A percentile compares a stretch with the other conserved stretches of the same genome.
These are phyloP conservation scores for Trachelipus rathkii DNA, from an alignment of 1,140 invertebrate species.

Conservation along the genomic window DNA sequence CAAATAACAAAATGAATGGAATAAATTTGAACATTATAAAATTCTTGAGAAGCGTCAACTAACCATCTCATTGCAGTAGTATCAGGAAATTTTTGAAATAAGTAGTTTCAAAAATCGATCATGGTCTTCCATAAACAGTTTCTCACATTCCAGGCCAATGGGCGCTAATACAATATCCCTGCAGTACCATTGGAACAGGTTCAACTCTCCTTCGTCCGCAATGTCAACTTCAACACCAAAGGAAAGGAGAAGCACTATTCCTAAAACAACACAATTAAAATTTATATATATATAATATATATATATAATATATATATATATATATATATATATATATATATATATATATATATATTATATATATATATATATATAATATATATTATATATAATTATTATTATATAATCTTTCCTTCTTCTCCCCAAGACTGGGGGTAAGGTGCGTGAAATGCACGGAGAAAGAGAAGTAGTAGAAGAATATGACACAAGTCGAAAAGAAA, in stretches of 20 bases:
- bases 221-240: conserved; percentile 88
- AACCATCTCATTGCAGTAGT: conserved; percentile 95
- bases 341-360: conserved; percentile 23
- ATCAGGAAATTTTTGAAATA: conserved; percentile 96
- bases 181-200: conserved; percentile 78
- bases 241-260: conserved; percentile 78
- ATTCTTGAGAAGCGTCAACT: conserved; percentile 45
- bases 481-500: too few species aligned
- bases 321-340: conserved; percentile 17
- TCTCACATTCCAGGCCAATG: conserved; percentile 98
- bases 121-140: conserved; percentile 85
- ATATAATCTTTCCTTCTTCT: too few species aligned
- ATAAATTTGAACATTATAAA: too few species aligned
- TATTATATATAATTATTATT: conserved; percentile 5
- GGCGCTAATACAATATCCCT: conserved; percentile 90
- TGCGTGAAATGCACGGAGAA: too few species aligned
- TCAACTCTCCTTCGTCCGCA: conserved; percentile 81
- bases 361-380: conserved; percentile 24
- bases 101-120: conserved; percentile 84
- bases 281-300: conserved; percentile 13
- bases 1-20: too few species aligned
- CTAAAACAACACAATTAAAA: too few species aligned
- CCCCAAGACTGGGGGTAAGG: too few species aligned
- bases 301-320: conserved; percentile 12
- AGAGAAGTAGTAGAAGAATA: too few species aligned